Evolutionary conservation across 1,140 invertebrate species (phyloP).

Genomic region (Globodera rostochiensis): DNA sequence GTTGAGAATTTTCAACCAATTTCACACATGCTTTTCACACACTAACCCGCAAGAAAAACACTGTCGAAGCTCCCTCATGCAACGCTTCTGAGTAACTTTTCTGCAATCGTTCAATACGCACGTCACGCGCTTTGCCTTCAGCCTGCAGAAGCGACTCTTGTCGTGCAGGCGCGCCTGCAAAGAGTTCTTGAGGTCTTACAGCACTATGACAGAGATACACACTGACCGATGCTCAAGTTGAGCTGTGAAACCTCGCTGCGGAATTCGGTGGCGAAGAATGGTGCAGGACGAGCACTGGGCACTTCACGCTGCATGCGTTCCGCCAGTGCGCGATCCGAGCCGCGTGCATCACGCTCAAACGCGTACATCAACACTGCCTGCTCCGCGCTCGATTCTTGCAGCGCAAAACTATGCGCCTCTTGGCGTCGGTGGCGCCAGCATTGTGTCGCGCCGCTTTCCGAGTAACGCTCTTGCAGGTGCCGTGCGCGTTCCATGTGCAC

Average conservation of each 20-base stretch:
- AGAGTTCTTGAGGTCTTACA: neutral
- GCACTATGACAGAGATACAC: neutral
- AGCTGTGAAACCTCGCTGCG: slow-evolving; percentile 11
- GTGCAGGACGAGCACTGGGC: slow-evolving; percentile 13
- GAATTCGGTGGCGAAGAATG: slow-evolving; percentile 25
- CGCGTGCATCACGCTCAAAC: slow-evolving; percentile 12
- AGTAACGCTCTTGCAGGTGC: neutral
- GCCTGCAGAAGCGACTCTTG: neutral
- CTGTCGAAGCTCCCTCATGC: slow-evolving; percentile 9
- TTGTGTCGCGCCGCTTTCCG: neutral
- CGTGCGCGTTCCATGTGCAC: neutral
- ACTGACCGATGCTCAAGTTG: slow-evolving; percentile 28
- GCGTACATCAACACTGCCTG: slow-evolving; percentile 23
- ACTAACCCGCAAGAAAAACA: neutral
- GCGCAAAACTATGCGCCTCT: neutral
- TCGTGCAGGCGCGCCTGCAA: neutral
- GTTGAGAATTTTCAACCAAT: neutral
- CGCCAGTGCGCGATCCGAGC: slow-evolving; percentile 9
- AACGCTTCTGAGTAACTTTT: neutral
- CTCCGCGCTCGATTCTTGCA: slow-evolving; percentile 12
- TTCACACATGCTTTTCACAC: too few relatives aligned
- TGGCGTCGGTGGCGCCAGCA: neutral
- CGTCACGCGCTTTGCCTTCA: neutral
- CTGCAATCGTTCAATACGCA: slow-evolving; percentile 14
- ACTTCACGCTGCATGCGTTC: neutral